A percentile compares a stretch with the other conserved stretches of the same genome.
phyloP scores from a whole-genome alignment of 2,888 invertebrate species.

The Chaitophorus viminalis region DNA sequence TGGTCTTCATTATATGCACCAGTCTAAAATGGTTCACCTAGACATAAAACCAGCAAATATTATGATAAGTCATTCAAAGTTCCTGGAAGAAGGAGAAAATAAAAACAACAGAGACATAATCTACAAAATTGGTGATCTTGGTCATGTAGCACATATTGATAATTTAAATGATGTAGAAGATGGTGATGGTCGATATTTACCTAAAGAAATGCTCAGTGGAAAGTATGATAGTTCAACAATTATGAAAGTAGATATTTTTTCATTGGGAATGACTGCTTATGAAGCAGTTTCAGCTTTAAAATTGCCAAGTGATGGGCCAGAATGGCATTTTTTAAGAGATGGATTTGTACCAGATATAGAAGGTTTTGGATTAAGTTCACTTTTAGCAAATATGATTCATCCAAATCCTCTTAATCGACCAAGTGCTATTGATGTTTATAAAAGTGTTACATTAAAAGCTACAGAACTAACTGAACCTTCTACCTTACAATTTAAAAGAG shows the following conservation, averaged over 20 bases:
- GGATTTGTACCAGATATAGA: conserved; percentile 59
- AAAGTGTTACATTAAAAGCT: conserved; percentile 36
- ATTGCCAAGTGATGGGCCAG: conserved; percentile 87
- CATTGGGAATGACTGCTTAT: conserved; percentile 81
- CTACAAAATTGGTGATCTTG: conserved; percentile 89
- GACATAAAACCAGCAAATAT: conserved; percentile 95
- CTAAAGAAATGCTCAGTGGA: conserved; percentile 87
- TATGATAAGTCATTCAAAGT: conserved; percentile 76
- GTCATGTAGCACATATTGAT: conserved; percentile 87
- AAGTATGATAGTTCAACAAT: conserved; percentile 79
- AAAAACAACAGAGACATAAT: conserved; percentile 73
- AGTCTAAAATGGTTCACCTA: conserved; percentile 88
- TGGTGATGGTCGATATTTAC: conserved; percentile 91
- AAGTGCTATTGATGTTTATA: conserved; percentile 48
- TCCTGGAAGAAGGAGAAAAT: conserved; percentile 72
- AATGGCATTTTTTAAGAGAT: conserved; percentile 82
- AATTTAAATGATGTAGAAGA: conserved; percentile 85
- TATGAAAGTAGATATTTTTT: conserved; percentile 90
- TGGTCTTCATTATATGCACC: conserved; percentile 89
- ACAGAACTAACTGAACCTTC: conserved; percentile 36
- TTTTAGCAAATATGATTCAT: conserved; percentile 52
- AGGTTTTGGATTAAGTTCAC: conserved; percentile 44
- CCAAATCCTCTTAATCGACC: conserved; percentile 47
- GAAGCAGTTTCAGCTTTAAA: conserved; percentile 84
- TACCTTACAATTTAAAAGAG: conserved; percentile 46